These are phyloP conservation scores for Brachyistius frenatus DNA, from an alignment of 2,113 vertebrate species.

Conservation along the genomic window DNA sequence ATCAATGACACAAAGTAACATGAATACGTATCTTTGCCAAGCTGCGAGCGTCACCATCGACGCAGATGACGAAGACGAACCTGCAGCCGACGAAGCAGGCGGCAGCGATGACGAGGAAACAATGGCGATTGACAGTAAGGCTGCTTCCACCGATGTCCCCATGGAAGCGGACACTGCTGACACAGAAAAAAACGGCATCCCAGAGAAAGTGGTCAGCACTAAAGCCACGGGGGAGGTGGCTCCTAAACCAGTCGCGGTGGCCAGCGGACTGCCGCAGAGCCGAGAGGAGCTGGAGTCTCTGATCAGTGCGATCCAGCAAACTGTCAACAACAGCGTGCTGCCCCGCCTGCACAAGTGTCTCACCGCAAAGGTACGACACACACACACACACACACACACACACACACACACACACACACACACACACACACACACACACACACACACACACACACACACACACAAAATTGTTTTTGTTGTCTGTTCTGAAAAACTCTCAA, in stretches of 20 bases:
- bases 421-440: too few relatives aligned
- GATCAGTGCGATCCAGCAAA: conserved; percentile 88
- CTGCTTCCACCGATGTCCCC: conserved; percentile 17
- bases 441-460: too few relatives aligned
- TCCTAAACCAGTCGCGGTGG: conserved; percentile 14
- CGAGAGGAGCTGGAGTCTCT: conserved; percentile 88
- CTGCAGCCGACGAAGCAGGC: conserved; percentile 77
- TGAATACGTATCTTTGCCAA: neutral
- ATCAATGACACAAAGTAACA: neutral
- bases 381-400: too few relatives aligned
- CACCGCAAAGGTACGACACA: conserved; percentile 88
- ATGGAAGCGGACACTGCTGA: conserved; percentile 76
- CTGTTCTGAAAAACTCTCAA: too few relatives aligned
- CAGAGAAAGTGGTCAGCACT: conserved; percentile 1
- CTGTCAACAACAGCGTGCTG: conserved; percentile 88
- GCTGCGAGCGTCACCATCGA: conserved; percentile 44
- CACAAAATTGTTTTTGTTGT: too few relatives aligned
- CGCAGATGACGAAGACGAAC: conserved; percentile 13
- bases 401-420: too few relatives aligned
- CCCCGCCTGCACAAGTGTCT: conserved; percentile 94
- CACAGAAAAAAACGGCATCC: conserved; percentile 2
- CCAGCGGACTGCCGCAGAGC: conserved; percentile 88
- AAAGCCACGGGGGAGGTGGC: conserved; percentile 5
- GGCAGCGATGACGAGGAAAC: conserved; percentile 77
- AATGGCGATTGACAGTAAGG: conserved; percentile 51